Evolutionary conservation across 1,140 invertebrate species (phyloP).

Genomic region (Lethrus apterus): DNA sequence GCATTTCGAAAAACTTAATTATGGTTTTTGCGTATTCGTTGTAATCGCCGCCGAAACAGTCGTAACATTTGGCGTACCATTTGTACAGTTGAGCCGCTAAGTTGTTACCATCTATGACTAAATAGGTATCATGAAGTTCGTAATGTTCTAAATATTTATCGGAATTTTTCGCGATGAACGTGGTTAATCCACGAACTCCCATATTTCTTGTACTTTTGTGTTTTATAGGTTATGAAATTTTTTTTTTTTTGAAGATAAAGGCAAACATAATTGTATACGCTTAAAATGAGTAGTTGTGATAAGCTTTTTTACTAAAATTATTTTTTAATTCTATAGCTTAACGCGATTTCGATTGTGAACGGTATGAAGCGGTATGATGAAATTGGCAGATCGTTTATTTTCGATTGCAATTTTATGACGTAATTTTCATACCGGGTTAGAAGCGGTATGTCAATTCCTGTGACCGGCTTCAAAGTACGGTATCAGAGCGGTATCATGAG

Average conservation of each 20-base stretch:
- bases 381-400: no score
- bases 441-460: no score
- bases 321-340: no score
- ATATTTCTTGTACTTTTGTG: conserved; percentile 43
- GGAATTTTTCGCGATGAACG: conserved; percentile 64
- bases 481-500: no score
- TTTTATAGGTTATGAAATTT: background rate
- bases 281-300: background rate
- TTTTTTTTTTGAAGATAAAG: background rate
- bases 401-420: no score
- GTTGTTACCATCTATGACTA: conserved; percentile 80
- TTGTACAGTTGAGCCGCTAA: conserved; percentile 67
- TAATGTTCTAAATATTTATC: conserved; percentile 55
- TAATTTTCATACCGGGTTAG: no score
- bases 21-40: conserved; percentile 60
- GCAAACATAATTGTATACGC: background rate
- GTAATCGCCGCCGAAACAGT: conserved; percentile 81
- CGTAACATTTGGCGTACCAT: conserved; percentile 51
- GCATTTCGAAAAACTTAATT: conserved; percentile 60
- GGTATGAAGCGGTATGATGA: no score
- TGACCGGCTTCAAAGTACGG: no score
- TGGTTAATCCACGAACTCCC: conserved; percentile 76
- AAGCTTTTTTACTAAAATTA: no score
- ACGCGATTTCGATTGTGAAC: no score
- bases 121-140: conserved; percentile 57